Evolutionary conservation across 2,888 invertebrate species (phyloP), one percentile per base, ranked within the genome.

Genomic region (Chrysotoxum bicinctum): DNA sequence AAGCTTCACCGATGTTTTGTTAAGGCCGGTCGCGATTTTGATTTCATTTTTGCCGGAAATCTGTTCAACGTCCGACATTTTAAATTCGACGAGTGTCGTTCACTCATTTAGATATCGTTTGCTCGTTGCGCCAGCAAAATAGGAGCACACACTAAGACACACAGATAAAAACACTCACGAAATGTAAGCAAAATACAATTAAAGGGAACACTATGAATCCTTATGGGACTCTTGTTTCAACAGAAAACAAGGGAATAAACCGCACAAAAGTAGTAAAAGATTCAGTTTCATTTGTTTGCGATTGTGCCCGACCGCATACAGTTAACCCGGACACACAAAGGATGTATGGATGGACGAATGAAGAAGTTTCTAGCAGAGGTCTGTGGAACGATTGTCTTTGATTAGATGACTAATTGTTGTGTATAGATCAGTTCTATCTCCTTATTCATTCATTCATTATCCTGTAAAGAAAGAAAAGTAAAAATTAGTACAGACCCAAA

Each of bases 51-150:
- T 89, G 89, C 89, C 89, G 88, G 90, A 90, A 88, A 90, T 90
- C 89, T 91, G 90, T 90, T 92, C 92, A 91, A 91, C 91, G 91
- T 92, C 91, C 90, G 91, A 91, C 92, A 92, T 92, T 91, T 90
- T 90, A 89, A 88, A 89, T 88, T 88, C 88, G 89, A 88, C 88
- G 88, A 88, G 87, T 89, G 87, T 72, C 80, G 87, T 86, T 85
- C 86, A 87, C 84, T 83, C 88, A 88, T 88, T 88, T 88, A 88
- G 87, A 78, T 87, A 87, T 82, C 76, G 81, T 85, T 85, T 81
- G 81, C 85, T 77, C 26, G 43, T 35, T 50, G 84, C 74, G 62
- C 75, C 79, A 84, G 79, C 79, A 84, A 84, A 79, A 75, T 70
- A 9, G 16, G 32, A 43, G 32, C 48, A 64, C 45, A 32, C 68